Evolutionary conservation across 2,888 invertebrate species (phyloP).

Genomic region (Sylvicola cinctus): DNA sequence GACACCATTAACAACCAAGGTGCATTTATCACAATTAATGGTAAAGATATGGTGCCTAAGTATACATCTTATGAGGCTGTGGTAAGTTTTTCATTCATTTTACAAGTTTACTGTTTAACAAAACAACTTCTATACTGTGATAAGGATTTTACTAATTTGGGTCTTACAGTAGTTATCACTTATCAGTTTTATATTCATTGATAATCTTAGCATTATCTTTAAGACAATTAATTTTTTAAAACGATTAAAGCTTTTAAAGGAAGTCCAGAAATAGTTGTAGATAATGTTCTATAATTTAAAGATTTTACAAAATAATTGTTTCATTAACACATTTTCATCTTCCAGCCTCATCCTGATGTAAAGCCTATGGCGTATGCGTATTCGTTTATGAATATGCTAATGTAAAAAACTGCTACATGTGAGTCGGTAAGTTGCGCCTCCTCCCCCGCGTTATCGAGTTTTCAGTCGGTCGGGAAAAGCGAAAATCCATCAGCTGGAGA

Average conservation of each 20-base stretch:
- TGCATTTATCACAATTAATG: conserved; percentile 88
- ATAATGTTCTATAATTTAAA: neutral
- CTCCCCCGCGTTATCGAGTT: no score
- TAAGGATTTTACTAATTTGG: no score
- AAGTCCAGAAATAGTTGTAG: no score
- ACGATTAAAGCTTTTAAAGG: neutral
- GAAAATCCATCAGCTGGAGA: no score
- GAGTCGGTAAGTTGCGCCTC: no score
- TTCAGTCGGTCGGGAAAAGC: no score
- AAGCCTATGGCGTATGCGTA: conserved; percentile 96
- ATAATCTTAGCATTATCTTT: neutral
- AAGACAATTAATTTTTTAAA: neutral
- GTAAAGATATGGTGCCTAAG: conserved; percentile 74
- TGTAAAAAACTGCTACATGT: no score
- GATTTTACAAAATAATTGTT: conserved; percentile 2
- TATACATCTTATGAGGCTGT: conserved; percentile 87
- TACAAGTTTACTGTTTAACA: no score
- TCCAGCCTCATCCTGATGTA: conserved; percentile 88
- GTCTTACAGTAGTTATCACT: no score
- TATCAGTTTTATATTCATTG: no score
- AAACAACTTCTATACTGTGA: no score
- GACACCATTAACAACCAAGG: conserved; percentile 99
- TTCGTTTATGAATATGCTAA: conserved; percentile 52
- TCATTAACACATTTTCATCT: conserved; percentile 20
- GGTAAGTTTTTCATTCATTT: conserved; percentile 45